These are phyloP conservation scores for Zoanthus gigantus DNA, from an alignment of 92 coral and sea anemone genomes.

Conservation along the genomic window DNA sequence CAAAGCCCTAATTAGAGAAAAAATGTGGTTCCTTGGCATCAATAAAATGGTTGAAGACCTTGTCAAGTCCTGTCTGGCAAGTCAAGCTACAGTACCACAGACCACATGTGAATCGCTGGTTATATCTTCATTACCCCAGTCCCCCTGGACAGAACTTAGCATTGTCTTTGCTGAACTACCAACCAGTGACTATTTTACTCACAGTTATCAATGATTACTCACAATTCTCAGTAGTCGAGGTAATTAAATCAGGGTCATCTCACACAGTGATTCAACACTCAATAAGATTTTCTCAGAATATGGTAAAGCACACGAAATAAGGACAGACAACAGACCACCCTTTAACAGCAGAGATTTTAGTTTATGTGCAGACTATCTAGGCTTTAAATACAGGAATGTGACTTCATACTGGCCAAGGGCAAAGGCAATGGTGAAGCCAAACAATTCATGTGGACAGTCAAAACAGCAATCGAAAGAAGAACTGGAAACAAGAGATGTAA, in stretches of 20 bases:
- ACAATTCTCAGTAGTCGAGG: slow-evolving; percentile 11
- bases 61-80: slow-evolving; percentile 61
- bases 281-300: slow-evolving; percentile 9
- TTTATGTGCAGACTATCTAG: too few relatives aligned
- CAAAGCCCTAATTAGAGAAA: slow-evolving; percentile 58
- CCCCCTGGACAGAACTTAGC: slow-evolving; percentile 33
- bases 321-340: background rate
- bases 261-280: background rate
- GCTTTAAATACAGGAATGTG: too few relatives aligned
- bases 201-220: slow-evolving; percentile 14
- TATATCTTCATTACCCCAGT: slow-evolving; percentile 64
- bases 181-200: slow-evolving; percentile 1
- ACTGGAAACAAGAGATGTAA: too few relatives aligned
- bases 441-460: background rate
- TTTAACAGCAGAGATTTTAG: too few relatives aligned
- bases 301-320: background rate
- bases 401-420: background rate
- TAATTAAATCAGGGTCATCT: background rate
- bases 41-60: slow-evolving; percentile 55
- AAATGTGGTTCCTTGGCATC: slow-evolving; percentile 71
- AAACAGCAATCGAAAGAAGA: too few relatives aligned
- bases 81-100: slow-evolving; percentile 62
- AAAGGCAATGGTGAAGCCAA: background rate
- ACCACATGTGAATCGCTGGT: slow-evolving; percentile 64
- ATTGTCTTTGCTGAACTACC: slow-evolving; percentile 23